Evolutionary conservation across 2,113 vertebrate species (phyloP).

Genomic region (Pongo abelii): DNA sequence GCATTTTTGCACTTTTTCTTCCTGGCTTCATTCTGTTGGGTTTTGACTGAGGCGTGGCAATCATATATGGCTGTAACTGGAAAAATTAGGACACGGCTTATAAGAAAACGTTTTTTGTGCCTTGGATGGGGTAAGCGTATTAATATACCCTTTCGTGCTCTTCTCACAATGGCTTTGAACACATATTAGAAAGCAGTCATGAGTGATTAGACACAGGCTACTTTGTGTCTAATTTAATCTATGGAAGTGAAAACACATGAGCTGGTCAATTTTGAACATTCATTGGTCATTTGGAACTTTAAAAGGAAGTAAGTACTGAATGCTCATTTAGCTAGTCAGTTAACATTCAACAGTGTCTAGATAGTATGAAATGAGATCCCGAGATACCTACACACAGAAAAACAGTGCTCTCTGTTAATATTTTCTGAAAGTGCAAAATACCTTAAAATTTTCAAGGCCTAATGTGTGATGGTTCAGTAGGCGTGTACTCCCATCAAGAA

Average conservation of each 20-base stretch:
- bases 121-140: constrained; percentile 96
- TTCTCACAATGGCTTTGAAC: constrained; percentile 17
- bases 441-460: neutral
- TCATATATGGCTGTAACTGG: constrained; percentile 99
- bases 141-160: constrained; percentile 13
- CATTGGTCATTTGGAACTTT: neutral
- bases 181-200: neutral
- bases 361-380: neutral
- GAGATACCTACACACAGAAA: neutral
- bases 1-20: constrained; percentile 99
- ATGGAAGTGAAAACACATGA: neutral
- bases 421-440: neutral
- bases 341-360: neutral
- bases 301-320: neutral
- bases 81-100: constrained; percentile 98
- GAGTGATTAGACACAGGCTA: neutral
- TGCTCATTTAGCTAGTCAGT: neutral
- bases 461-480: neutral
- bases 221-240: neutral
- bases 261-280: neutral
- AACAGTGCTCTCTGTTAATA: neutral
- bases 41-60: constrained; percentile 99
- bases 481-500: neutral
- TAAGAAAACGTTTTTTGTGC: constrained; percentile 98
- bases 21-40: constrained; percentile 99